Base-by-base conservation (phyloP, 2,888 invertebrate genomes). In the Heliconius aoede region DNA sequence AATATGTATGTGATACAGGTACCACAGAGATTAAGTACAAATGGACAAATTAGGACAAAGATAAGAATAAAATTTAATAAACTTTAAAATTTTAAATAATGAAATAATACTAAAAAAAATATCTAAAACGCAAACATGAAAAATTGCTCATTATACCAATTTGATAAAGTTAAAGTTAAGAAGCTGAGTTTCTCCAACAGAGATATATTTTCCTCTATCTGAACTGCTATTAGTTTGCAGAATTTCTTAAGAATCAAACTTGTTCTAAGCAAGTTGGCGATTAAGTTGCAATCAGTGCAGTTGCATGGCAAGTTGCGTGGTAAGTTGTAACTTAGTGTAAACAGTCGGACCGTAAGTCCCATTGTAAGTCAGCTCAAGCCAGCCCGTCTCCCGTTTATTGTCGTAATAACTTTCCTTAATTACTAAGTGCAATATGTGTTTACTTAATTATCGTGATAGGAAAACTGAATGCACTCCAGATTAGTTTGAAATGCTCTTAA, bases 261-360 rank as follows among this genome's bases (percentile, higher is more conserved):
- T 86, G 86, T 85, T 85, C 85, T 85, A 86, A 87, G 87, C 85
- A 86, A 90, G 89, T 91, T 89, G 82, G 87, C 88, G 89, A 91
- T 91, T 90, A 90, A 91, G 89, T 90, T 89, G 90, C 89, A 89
- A 91, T 91, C 90, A 89, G 83, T 76, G 85, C 82, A 86, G 82
- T 82, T 83, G 83, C 84, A 82, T 82, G 81, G 81, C 73, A 76
- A 78, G 74, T 78, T 74, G 76, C 74, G 60, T 72, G 72, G 72
- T 60, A 71, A 78, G 72, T 78, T 78, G 77, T 84, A 87, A 90
- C 86, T 90, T 90, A 86, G 81, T 83, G 86, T 88, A 90, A 90
- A 91, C 90, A 89, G 83, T 83, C 85, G 85, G 86, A 85, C 86
- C 85, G 85, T 87, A 87, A 89, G 87, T 90, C 86, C 86, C 84